Base-by-base conservation (phyloP, 2,888 invertebrate genomes). In the Ischnus inquisitorius region DNA sequence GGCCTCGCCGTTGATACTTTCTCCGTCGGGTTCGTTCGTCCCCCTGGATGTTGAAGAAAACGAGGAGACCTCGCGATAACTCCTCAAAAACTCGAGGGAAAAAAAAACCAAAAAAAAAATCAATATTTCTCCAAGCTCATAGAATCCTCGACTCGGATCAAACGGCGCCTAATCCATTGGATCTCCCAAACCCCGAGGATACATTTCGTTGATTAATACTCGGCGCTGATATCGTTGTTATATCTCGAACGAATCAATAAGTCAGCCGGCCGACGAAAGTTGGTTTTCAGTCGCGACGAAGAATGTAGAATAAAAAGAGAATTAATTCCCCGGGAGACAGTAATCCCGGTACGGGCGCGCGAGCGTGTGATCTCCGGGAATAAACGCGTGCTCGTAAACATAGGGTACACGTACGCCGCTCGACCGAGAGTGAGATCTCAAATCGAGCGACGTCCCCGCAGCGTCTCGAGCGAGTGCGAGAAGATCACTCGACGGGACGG, bases 371-470 rank as follows among this genome's bases (percentile, higher is more conserved):
- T 83, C 83, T 79, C 81, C 75, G 48, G 34, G 76, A 83, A 68
- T 79, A 82, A 60, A 28, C 6, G 67, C 67, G 76, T 72, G 72
- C 77, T 72, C 76, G 72, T 82, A 81, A 79, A 81, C 74, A 82
- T 79, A 72, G 22, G 71, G 28, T 57, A 64, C 67, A 79, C 75
- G 57, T 51, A 72, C 78, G 71, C 64, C 80, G 80, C 68, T 81
- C 68, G 51, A n/a, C 51, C 64, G 34, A 71, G 79, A 85, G 80
- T 84, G 78, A 85, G 85, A 83, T 78, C 83, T 84, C 82, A 85
- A 82, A 82, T 79, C 81, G 83, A 78, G 60, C 76, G 72, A 83
- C 75, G 54, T 76, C 60, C 71, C 77, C 41, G n/a, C n/a, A 67
- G 86, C 81, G n/a, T n/a, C n/a, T 71, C 62, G 81, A 57, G 54